These are phyloP conservation scores for Zeugodacus cucurbitae DNA, from an alignment of 1,140 invertebrate genomes.

Conservation along the genomic window DNA sequence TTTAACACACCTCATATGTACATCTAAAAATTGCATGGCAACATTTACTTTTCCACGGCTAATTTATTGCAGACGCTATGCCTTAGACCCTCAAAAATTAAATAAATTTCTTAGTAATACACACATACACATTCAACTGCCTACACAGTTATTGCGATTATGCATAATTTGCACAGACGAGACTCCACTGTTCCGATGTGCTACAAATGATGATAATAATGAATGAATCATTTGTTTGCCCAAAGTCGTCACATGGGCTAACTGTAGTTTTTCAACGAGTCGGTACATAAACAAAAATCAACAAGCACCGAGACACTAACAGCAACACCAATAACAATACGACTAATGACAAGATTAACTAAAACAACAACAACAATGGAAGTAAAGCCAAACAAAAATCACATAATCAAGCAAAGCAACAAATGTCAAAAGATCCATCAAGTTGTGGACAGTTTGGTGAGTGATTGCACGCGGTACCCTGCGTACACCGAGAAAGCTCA, in stretches of 20 bases:
- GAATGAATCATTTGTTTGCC: constrained; percentile 8
- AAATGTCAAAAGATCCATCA: neutral
- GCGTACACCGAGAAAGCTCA: too few relatives aligned
- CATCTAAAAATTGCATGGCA: neutral
- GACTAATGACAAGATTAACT: neutral
- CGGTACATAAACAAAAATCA: neutral
- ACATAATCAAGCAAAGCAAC: neutral
- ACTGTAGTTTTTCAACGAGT: neutral
- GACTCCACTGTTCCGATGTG: neutral
- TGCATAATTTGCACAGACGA: neutral
- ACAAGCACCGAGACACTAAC: neutral
- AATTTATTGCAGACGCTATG: neutral
- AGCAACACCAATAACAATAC: neutral
- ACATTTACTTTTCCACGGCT: neutral
- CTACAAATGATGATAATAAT: constrained; percentile 5
- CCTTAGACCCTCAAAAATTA: neutral
- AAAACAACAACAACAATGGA: neutral
- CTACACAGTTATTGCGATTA: too few relatives aligned
- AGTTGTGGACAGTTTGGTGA: neutral
- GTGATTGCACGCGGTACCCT: neutral
- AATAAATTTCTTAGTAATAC: neutral
- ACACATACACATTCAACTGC: neutral
- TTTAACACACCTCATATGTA: neutral
- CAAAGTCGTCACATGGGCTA: constrained; percentile 13
- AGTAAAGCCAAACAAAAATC: neutral